phyloP scores from a whole-genome alignment of 2,888 invertebrate genomes.

The Mythimna loreyi region DNA sequence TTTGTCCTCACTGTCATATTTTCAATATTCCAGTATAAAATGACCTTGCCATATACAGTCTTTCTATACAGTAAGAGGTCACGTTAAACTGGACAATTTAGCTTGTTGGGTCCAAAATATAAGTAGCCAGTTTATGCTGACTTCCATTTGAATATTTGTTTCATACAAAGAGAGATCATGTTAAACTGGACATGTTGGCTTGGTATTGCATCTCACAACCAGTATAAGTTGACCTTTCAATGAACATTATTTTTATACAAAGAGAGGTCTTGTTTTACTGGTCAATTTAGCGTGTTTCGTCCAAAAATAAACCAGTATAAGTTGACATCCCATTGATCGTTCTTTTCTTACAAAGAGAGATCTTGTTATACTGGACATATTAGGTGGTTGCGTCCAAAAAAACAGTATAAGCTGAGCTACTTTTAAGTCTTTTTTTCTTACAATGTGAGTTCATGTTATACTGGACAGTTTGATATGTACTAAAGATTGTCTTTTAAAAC shows the following conservation, averaged over 20 bases:
- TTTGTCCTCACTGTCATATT: conserved; percentile 4
- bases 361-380: background rate
- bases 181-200: background rate
- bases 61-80: too few relatives aligned
- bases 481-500: background rate
- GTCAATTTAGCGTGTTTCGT: background rate
- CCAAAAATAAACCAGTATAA: background rate
- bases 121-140: background rate
- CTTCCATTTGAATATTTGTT: too few relatives aligned
- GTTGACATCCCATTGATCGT: background rate
- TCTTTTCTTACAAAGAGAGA: background rate
- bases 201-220: background rate
- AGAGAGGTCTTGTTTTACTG: background rate
- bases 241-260: background rate
- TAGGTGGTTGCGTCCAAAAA: background rate
- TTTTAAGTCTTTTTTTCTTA: too few relatives aligned
- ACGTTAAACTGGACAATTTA: background rate
- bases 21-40: background rate
- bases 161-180: background rate
- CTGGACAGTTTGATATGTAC: background rate
- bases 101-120: background rate
- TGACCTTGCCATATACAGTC: background rate
- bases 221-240: background rate
- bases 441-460: background rate
- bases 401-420: too few relatives aligned